phyloP scores from a whole-genome alignment of 1,140 invertebrate genomes.

The Halesus radiatus region DNA sequence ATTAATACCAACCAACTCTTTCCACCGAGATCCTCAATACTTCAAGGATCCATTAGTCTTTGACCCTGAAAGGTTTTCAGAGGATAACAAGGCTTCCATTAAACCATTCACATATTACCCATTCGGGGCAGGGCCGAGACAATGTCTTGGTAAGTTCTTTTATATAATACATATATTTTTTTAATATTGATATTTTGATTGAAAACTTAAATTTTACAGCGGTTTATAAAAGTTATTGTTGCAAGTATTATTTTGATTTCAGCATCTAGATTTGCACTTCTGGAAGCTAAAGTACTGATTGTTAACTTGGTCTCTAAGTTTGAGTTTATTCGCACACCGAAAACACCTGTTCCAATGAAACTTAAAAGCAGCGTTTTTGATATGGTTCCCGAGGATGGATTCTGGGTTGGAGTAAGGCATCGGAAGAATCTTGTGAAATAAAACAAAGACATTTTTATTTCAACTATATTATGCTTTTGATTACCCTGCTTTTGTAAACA shows the following conservation, averaged over 20 bases:
- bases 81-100: constrained; percentile 62
- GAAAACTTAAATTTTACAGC: no score
- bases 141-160: constrained; percentile 64
- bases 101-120: constrained; percentile 60
- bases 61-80: constrained; percentile 70
- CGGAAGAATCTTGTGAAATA: neutral
- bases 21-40: constrained; percentile 69
- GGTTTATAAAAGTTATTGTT: no score
- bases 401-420: constrained; percentile 43
- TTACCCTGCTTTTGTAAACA: no score
- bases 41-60: constrained; percentile 69
- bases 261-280: constrained; percentile 65
- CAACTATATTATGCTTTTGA: no score
- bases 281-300: constrained; percentile 69
- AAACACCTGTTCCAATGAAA: constrained; percentile 47
- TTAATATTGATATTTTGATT: no score
- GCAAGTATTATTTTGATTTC: constrained; percentile 15
- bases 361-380: constrained; percentile 33
- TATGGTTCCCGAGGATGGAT: constrained; percentile 26
- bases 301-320: constrained; percentile 59
- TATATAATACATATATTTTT: no score
- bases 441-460: no score
- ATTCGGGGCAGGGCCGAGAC: constrained; percentile 62
- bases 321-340: constrained; percentile 43
- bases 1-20: constrained; percentile 63